Base-by-base conservation (phyloP, 2,797 vertebrate genomes). In the Clarias fuscus region DNA sequence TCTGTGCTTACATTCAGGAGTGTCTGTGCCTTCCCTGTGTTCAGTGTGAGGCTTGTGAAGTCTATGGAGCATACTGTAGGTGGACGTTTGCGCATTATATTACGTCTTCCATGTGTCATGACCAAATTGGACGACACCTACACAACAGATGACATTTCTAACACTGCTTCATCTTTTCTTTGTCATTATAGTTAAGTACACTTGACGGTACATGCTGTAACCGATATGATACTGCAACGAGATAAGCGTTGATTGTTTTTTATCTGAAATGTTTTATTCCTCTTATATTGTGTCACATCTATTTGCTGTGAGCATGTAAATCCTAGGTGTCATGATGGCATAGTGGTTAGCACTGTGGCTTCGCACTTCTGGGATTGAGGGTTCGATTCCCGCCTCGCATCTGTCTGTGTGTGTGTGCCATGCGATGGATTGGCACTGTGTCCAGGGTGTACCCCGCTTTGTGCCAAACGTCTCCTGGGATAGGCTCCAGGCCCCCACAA, bases 1-100 rank as follows among this genome's bases (percentile, higher is more conserved):
- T 78, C 64, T 68, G 79, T 83, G 64, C 24, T 77, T 77, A 70
- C 72, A 59, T 30, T 61, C 5, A 37, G 85, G 30, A 22, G 7
- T 58, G 8, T 22, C 80, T 7, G 64, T 62, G 85, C 14, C 17
- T 67, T 61, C 11, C 2, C 48, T 58, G 40, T 48, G 70, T 14
- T 76, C 24, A 82, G 20, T 27, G 22, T 27, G 59, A 76, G 7
- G 62, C 64, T 7, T 62, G 59, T 13, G 15, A 73, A 3, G 71
- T 59, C 18, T 70, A 30, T 22, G 62, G 81, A 22, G 48, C n/a
- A 13, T 43, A 2, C 6, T 48, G 67, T 53, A 81, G 58, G 43
- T 76, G 62, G 80, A 77, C 4, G 17, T 18, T 11, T 30, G 64
- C 15, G 10, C 6, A 18, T 18, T 67, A 59, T 8, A 37, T 24